These are phyloP conservation scores for Gasterosteus nipponicus DNA, from an alignment of 2,113 vertebrate species.

Conservation along the genomic window DNA sequence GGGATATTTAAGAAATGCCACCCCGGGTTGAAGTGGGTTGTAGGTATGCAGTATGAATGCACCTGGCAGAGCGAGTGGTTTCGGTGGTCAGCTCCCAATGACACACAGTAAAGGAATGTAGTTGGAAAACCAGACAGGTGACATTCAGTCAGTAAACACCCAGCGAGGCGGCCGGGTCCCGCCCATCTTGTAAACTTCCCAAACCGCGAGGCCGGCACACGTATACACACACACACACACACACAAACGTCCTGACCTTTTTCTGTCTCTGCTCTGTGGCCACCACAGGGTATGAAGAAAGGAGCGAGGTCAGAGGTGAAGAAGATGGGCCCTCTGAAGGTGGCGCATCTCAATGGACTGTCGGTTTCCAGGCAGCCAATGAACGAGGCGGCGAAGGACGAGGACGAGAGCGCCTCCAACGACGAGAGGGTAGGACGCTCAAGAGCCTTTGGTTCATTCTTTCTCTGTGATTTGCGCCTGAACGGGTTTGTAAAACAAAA, in stretches of 20 bases:
- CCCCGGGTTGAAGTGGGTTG: not conserved
- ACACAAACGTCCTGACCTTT: not conserved
- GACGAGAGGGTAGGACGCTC: slow-evolving; percentile 88
- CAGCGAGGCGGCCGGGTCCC: slow-evolving; percentile 2
- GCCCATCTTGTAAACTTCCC: not conserved
- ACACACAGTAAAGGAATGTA: slow-evolving; percentile 36
- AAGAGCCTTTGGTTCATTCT: not conserved
- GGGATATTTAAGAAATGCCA: not conserved
- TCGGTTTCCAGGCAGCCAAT: slow-evolving; percentile 86
- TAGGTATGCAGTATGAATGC: not conserved
- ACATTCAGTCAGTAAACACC: slow-evolving; percentile 49
- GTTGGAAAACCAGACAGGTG: slow-evolving; percentile 51
- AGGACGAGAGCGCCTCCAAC: slow-evolving; percentile 87
- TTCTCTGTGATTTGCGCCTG: not conserved
- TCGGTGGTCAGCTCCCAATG: slow-evolving; percentile 15
- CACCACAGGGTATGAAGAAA: slow-evolving; percentile 92
- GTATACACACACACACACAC: not conserved
- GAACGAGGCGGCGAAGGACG: slow-evolving; percentile 86
- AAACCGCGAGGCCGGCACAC: not conserved
- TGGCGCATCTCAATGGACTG: slow-evolving; percentile 92
- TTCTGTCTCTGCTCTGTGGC: slow-evolving; percentile 12
- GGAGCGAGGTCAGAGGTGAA: slow-evolving; percentile 86
- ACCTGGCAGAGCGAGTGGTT: slow-evolving; percentile 15
- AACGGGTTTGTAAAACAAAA: not conserved
- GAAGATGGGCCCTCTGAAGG: slow-evolving; percentile 92